A percentile compares a stretch with the other conserved stretches of the same genome.
These are phyloP conservation scores for Caenorhabditis sp. DNA, from an alignment of 2,888 invertebrate species.

Conservation along the genomic window DNA sequence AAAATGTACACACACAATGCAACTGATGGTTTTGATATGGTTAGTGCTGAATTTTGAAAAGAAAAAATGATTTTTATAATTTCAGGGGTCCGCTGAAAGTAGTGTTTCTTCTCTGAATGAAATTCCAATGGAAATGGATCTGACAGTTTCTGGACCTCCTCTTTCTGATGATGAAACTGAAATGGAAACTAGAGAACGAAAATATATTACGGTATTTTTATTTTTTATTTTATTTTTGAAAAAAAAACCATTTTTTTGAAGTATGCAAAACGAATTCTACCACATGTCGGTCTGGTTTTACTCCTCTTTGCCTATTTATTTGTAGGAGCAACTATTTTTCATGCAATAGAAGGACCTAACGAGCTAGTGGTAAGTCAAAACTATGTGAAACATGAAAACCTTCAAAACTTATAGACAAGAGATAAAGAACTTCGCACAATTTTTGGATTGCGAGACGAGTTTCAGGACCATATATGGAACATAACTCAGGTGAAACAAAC, in stretches of 20 bases:
- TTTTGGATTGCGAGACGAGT: constrained; percentile 62
- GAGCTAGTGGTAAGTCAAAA: constrained; percentile 59
- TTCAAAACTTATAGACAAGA: constrained; percentile 51
- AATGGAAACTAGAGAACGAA: constrained; percentile 47
- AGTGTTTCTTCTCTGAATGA: constrained; percentile 53
- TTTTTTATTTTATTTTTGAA: too few species aligned
- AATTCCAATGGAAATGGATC: constrained; percentile 66
- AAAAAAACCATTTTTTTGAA: too few species aligned
- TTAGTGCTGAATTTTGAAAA: constrained; percentile 1
- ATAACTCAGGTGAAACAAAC: constrained; percentile 53
- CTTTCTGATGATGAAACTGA: constrained; percentile 60
- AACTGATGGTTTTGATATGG: constrained; percentile 34
- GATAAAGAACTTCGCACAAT: constrained; percentile 63
- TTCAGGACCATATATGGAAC: constrained; percentile 70
- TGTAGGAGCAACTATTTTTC: constrained; percentile 69
- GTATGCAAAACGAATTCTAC: constrained; percentile 68
- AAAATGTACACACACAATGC: constrained; percentile 34
- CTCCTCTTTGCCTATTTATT: constrained; percentile 66
- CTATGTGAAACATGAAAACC: background rate
- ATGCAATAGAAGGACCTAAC: constrained; percentile 63
- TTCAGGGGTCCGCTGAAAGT: constrained; percentile 53
- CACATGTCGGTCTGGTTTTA: constrained; percentile 70
- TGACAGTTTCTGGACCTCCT: constrained; percentile 60
- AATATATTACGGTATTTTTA: constrained; percentile 41
- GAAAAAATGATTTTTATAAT: too few species aligned